Evolutionary conservation across 2,113 vertebrate genomes (phyloP).

Genomic region (Saguinus midas): DNA sequence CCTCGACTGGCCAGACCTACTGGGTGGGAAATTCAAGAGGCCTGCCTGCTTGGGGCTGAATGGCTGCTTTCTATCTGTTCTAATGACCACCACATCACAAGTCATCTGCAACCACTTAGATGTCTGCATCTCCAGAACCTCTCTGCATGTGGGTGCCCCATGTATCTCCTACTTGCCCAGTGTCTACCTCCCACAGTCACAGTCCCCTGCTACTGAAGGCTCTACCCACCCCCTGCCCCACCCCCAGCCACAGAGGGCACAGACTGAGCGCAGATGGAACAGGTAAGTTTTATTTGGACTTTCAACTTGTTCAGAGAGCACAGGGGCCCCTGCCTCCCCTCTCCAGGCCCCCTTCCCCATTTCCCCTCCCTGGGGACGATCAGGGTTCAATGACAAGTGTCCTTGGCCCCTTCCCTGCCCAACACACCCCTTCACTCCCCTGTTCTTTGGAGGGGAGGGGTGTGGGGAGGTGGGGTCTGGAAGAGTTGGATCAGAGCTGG

Average conservation of each 20-base stretch:
- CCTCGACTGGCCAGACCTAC: not conserved
- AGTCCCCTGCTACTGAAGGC: not conserved
- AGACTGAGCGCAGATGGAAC: slow-evolving; percentile 55
- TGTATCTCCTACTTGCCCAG: not conserved
- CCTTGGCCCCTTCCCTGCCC: slow-evolving; percentile 41
- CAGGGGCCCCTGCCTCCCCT: not conserved
- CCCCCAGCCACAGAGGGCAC: not conserved
- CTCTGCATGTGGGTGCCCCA: not conserved
- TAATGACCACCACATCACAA: not conserved
- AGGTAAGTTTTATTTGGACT: slow-evolving; percentile 82
- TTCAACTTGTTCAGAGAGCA: slow-evolving; percentile 65
- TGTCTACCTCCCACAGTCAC: not conserved
- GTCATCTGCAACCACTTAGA: not conserved
- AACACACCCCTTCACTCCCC: slow-evolving; percentile 22
- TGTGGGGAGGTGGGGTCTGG: slow-evolving; percentile 38
- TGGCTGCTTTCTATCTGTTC: not conserved
- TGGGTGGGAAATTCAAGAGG: not conserved
- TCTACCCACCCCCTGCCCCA: not conserved
- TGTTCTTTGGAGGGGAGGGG: not conserved
- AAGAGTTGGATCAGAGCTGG: slow-evolving; percentile 71
- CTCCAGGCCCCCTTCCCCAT: slow-evolving; percentile 39
- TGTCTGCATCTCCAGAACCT: not conserved
- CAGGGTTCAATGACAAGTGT: slow-evolving; percentile 52
- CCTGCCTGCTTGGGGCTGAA: not conserved
- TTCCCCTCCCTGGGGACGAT: slow-evolving; percentile 49